Evolutionary conservation across 2,888 invertebrate species (phyloP), one percentile per base, ranked within the genome.

Genomic region (Xylocampa areola): DNA sequence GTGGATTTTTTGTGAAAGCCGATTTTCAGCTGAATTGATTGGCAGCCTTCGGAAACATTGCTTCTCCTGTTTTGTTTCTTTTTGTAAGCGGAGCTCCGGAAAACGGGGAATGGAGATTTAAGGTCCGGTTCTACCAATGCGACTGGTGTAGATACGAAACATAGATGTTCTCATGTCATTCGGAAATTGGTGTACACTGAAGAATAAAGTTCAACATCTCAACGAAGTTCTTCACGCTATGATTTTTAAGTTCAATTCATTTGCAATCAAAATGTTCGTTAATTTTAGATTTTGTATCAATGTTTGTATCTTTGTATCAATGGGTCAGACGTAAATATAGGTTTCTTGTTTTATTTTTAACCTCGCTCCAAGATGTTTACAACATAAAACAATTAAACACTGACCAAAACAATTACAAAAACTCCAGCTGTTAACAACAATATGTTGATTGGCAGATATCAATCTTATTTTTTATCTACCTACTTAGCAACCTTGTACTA

Each of bases 11-110:
- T 54, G 53, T 33, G 61, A 50, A 58, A 71, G 58, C 55, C 44
- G 54, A 58, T 71, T 59, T 63, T 36, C 61, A 55, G 58, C 54
- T 29, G 47, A 71, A 73, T 75, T 63, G 67, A 74, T 73, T 67
- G 75, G 43, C 48, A 44, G 29, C 51, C 27, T 25, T 36, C 21
- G 54, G 37, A 52, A 70, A 74, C 60, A 74, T 69, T 48, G 35
- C 21, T 41, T 5, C 6, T 1, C n/a, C 11, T 51, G 45, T 53
- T 68, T 52, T 59, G 25, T 64, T 48, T 36, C 13, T 17, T 49
- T 52, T 50, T 10, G n/a, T 7, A 11, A 5, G 41, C 16, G 11
- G 11, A 7, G 4, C 3, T 14, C 14, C 16, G 14, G 8, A 13
- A 10, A 10, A 25, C n/a, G n/a, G n/a, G n/a, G n/a, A n/a, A 3